Evolutionary conservation across 2,797 vertebrate species (phyloP), one percentile per base, ranked within the genome.

Genomic region (Microtus californicus): DNA sequence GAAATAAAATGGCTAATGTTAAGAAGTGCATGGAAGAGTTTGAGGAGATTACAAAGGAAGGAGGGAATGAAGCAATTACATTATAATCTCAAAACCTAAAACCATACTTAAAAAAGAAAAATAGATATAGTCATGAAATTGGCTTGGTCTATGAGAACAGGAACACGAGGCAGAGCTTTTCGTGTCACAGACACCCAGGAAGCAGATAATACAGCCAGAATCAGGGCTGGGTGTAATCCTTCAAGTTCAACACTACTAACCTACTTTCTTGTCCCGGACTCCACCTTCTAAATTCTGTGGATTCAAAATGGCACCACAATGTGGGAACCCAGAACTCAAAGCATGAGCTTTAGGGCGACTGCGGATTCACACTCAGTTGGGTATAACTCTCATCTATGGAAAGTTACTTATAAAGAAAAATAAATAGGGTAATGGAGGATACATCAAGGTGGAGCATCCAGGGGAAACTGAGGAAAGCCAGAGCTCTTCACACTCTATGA

Each of bases 101-200:
- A 73, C 5, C 17, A 71, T 34, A 14, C 6, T 69, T 73, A 14
- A 6, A 59, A 59, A 40, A 80, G 19, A n/a, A n/a, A 54, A 80
- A 59, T 31, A 34, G 25, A 6, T 17, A 43, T 31, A 43, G 9
- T 15, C 43, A 40, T 21, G 8, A 65, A 63, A 45, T 19, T 45
- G 40, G 25, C 4, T 63, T 65, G 15, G 27, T 45, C 79, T 40
- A 61, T 9, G 54, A 81, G n/a, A 86, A 6, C 6, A 48, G 83
- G 45, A 11, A 13, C 34, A 69, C 9, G 21, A 25, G 6, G 2
- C 19, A 48, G 43, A 69, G 12, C 31, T n/a, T 17, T 34, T 9
- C 0, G 2, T 23, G 2, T 21, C 29, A 6, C 2, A 25, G 19
- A 5, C 2, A 11, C 25, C 14, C 15, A 29, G 51, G 25, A 87